Evolutionary conservation across 2,888 invertebrate genomes (phyloP), one percentile per base, ranked within the genome.

Genomic region (Volucella inanis): DNA sequence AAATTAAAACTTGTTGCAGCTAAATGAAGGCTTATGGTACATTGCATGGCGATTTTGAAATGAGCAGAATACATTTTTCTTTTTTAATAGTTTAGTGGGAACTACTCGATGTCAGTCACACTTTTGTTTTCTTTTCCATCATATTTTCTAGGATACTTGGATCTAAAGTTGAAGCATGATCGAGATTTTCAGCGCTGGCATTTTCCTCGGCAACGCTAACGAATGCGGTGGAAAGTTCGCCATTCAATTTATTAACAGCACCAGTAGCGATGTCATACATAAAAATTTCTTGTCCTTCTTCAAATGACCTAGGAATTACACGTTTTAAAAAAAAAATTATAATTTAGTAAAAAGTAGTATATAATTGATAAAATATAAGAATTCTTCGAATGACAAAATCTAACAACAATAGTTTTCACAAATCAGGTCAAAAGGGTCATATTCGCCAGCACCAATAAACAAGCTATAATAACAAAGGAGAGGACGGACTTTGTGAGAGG

Each of bases 161-260:
- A 86, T 91, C 91, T 77, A 91, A 83, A 11, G 91, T 91, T 61
- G 91, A 93, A 39, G 94, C 92, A 87, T 93, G 93, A 88, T 94
- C 94, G 85, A 94, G 92, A 87, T 95, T 94, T 91, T 94, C 94
- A 87, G 94, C 94, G 59, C 94, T 92, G 9, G 96, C 95, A 91
- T 97, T 97, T 88, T 96, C 96, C 92, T 97, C 97, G 22, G 97
- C 97, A 55, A 97, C 97, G 89, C 96, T 96, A 1, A 97, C 97
- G 89, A 97, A 97, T 47, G 97, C 96, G 65, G 95, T 94, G 4
- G 97, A 97, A 65, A 97, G 93, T 89, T 97, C 97, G 1, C 97
- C 97, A 87, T 94, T 95, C 22, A 97, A 92, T 91, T 95, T 96
- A 91, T 94, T 97, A 2, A 97, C 95, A 50, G 94, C 94, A 89